A percentile compares a stretch with the other conserved stretches of the same genome.
These are phyloP conservation scores for Okapia johnstoni DNA, from an alignment of 2,113 vertebrate genomes.

Conservation along the genomic window DNA sequence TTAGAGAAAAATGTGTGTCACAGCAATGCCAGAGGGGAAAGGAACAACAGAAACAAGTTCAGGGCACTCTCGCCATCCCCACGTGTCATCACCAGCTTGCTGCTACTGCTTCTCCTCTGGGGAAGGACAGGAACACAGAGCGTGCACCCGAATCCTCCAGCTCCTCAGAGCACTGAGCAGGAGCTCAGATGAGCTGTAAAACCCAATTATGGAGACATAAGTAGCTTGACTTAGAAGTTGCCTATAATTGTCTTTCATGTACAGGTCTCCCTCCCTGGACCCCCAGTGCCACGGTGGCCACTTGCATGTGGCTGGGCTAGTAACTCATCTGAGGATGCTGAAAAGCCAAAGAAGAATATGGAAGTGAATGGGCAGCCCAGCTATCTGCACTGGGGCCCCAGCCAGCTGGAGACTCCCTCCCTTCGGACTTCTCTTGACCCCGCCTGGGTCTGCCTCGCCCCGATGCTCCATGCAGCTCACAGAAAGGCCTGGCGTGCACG, in stretches of 20 bases:
- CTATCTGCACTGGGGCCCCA: background rate
- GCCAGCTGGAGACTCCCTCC: background rate
- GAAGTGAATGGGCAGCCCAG: background rate
- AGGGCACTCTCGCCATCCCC: background rate
- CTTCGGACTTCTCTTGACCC: background rate
- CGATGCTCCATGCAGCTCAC: background rate
- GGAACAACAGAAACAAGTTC: background rate
- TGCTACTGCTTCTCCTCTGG: background rate
- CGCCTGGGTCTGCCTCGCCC: background rate
- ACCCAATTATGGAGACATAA: background rate
- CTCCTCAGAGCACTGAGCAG: background rate
- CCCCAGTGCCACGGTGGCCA: background rate
- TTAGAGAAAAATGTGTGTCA: background rate
- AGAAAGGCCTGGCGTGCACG: rapidly evolving
- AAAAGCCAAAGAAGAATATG: background rate
- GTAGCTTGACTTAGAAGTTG: background rate
- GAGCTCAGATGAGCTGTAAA: background rate
- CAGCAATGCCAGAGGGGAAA: background rate
- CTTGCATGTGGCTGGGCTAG: background rate
- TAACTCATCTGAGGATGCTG: background rate
- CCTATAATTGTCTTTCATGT: background rate
- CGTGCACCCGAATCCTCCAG: background rate
- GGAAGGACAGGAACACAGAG: background rate
- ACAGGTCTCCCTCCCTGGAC: background rate
- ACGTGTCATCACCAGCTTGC: rapidly evolving